Base-by-base conservation (phyloP, 1,140 invertebrate genomes). In the Calliopsis andreniformis region DNA sequence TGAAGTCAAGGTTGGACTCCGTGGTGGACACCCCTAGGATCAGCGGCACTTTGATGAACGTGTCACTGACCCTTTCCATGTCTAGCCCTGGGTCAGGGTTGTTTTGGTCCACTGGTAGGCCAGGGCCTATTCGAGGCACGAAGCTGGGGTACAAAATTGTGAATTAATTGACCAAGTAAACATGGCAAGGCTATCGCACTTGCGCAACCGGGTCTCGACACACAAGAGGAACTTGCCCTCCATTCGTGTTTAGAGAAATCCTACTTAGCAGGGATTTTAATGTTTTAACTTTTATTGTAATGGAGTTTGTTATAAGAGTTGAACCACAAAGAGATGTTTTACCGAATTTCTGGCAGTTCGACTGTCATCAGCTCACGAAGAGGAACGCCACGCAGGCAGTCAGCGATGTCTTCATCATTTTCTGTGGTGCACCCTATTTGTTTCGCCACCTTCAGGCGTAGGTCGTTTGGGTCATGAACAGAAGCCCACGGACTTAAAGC, bases 401-500 rank as follows among this genome's bases (percentile, higher is more conserved):
- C 89, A 70, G 93, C 89, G 82, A 95, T 89, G 93, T 93, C 93
- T 49, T 85, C 78, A 55, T 91, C 85, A 32, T 78, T 79, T 67
- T 90, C 86, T 64, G 83, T 79, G 56, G 92, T 86, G 83, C 95
- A 96, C 23, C 94, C 93, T 72, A 95, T 92, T 80, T 96, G 94
- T 76, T 96, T 94, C 8, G 95, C 96, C 14, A 97, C 93, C 88
- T 95, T 94, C 6, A 93, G 86, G 0, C 96, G 93, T 47, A 97
- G 93, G 35, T 94, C 92, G 61, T 95, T 94, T 1, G 97, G 94
- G 87, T 97, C 95, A 53, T 95, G 94, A 32, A 96, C 94, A 47
- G 96, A 92, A 8, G 97, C 96, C 94, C 95, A 97, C 2, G 96
- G 96, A 87, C 96, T 96, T 42, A 98, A 92, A 3, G 97, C 96